These are phyloP conservation scores for Tetheella fluctuosa DNA, from an alignment of 2,888 invertebrate genomes.

Conservation along the genomic window DNA sequence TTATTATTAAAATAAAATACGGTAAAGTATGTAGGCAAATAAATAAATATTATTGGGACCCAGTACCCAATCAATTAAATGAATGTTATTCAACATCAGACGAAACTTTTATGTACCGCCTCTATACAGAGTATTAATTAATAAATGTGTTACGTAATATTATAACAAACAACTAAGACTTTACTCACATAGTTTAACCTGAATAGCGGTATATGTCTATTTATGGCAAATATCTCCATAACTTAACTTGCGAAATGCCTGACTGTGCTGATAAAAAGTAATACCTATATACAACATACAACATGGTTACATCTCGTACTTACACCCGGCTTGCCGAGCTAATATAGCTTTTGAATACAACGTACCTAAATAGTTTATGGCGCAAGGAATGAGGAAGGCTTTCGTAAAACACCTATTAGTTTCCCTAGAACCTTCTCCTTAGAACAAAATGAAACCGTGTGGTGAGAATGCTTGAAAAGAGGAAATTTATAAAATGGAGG, in stretches of 20 bases:
- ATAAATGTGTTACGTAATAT: neutral
- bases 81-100: conserved; percentile 1
- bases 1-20: neutral
- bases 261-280: no score
- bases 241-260: neutral
- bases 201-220: neutral
- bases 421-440: no score
- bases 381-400: no score
- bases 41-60: conserved; percentile 2
- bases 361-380: no score
- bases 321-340: no score
- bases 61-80: neutral
- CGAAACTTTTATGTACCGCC: neutral
- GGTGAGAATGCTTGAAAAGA: no score
- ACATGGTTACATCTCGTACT: no score
- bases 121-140: neutral
- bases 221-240: neutral
- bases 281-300: no score
- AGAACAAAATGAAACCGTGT: no score
- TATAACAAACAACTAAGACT: neutral
- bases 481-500: no score
- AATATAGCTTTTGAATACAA: no score
- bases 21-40: neutral
- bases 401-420: no score
- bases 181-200: neutral